phyloP scores from a whole-genome alignment of 2,888 invertebrate species.

The Brachypalpus laphriformis region DNA sequence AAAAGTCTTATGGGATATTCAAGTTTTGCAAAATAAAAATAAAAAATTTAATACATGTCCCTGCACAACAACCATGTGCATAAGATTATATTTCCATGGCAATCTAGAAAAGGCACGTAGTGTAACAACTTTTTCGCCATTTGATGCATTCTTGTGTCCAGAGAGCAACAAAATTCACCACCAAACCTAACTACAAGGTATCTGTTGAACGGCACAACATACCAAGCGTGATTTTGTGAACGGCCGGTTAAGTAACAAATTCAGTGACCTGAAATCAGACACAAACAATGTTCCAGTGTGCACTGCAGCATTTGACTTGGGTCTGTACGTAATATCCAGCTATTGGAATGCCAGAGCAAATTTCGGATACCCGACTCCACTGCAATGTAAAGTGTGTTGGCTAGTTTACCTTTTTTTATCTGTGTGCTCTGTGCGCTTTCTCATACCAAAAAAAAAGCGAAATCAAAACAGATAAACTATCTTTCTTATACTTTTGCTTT shows the following conservation, averaged over 20 bases:
- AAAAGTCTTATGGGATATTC: background rate
- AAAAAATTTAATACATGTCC: background rate
- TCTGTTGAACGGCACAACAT: conserved; percentile 10
- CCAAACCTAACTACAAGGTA: conserved; percentile 20
- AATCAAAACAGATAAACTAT: conserved; percentile 35
- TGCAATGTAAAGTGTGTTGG: background rate
- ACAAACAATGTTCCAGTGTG: conserved; percentile 26
- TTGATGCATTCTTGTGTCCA: conserved; percentile 60
- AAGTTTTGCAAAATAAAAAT: background rate
- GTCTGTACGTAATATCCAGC: conserved; percentile 4
- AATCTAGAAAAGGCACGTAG: conserved; percentile 34
- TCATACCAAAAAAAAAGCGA: background rate
- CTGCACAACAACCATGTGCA: conserved; percentile 17
- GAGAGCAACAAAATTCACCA: conserved; percentile 46
- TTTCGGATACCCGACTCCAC: conserved; percentile 40
- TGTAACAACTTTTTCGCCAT: conserved; percentile 54
- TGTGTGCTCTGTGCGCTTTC: background rate
- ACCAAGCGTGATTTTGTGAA: conserved; percentile 43
- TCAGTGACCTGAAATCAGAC: conserved; percentile 61
- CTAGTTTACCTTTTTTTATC: background rate
- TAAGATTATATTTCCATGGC: conserved; percentile 37
- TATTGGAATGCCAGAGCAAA: conserved; percentile 36
- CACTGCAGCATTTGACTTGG: conserved; percentile 41
- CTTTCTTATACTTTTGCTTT: conserved; percentile 16
- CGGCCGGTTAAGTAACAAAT: conserved; percentile 44